Percentiles rank a stretch among this genome's conserved stretches.
Conservation (phyloP, 2,797 vertebrate species). For the Dipus sagitta region DNA sequence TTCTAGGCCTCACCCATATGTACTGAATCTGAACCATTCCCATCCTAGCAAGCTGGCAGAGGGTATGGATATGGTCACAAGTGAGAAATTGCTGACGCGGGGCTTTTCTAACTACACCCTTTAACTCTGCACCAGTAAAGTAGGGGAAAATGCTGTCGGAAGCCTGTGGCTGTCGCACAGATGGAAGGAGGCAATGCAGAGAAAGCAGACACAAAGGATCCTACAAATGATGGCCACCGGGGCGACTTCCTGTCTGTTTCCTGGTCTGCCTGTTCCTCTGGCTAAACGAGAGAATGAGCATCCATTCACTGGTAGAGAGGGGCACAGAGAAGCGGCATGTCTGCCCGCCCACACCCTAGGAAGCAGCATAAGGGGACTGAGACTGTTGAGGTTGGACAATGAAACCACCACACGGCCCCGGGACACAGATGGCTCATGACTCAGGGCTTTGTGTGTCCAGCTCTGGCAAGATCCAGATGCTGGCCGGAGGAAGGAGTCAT, state of each 20-base stretch:
- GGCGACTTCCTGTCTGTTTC: neutral
- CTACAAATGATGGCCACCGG: neutral
- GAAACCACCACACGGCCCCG: neutral
- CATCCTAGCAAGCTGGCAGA: neutral
- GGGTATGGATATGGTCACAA: neutral
- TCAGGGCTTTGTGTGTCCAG: constrained; percentile 39
- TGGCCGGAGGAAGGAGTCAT: neutral
- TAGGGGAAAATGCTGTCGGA: neutral
- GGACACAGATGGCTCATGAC: constrained; percentile 56
- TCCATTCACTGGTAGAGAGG: constrained; percentile 2
- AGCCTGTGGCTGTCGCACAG: neutral
- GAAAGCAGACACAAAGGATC: constrained; percentile 5
- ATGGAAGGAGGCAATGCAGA: neutral
- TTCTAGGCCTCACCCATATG: neutral
- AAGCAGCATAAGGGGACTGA: constrained; percentile 32
- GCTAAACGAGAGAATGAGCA: constrained; percentile 21
- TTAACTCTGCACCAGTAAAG: neutral
- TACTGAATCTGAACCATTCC: neutral
- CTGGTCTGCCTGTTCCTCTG: neutral
- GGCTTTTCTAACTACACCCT: neutral
- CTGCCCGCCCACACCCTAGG: neutral
- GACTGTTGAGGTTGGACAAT: neutral
- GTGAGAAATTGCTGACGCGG: neutral
- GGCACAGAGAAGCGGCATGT: neutral
- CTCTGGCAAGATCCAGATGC: neutral